phyloP scores from a whole-genome alignment of 2,888 invertebrate species.

The Eurois occulta region DNA sequence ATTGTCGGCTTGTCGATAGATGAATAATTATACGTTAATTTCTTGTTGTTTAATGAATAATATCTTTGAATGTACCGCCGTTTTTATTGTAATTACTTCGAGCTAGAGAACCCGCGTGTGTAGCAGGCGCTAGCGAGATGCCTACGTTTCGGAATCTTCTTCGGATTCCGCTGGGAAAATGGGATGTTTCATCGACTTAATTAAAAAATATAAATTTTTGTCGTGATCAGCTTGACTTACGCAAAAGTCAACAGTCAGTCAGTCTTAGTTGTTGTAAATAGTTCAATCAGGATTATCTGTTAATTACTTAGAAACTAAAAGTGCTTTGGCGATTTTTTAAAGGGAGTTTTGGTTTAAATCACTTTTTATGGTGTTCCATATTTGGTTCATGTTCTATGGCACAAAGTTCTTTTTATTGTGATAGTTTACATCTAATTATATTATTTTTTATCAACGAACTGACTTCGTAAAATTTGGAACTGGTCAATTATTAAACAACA shows the following conservation, averaged over 20 bases:
- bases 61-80: constrained; percentile 57
- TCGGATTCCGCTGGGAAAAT: constrained; percentile 14
- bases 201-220: constrained; percentile 23
- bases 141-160: constrained; percentile 21
- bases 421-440: not conserved
- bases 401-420: not conserved
- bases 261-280: not conserved
- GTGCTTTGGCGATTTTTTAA: not conserved
- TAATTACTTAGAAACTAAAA: not conserved
- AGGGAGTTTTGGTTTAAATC: not conserved
- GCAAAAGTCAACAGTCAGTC: too few species aligned
- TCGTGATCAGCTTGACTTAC: constrained; percentile 16
- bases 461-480: not conserved
- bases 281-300: not conserved
- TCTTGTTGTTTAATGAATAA: constrained; percentile 46
- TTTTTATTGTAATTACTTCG: constrained; percentile 57
- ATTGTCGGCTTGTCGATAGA: constrained; percentile 49
- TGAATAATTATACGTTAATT: constrained; percentile 54
- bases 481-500: too few species aligned
- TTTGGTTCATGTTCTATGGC: not conserved
- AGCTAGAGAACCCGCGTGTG: constrained; percentile 19
- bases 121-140: constrained; percentile 3
- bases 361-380: not conserved
- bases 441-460: not conserved
- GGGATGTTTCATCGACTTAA: constrained; percentile 8